phyloP scores from a whole-genome alignment of 2,888 invertebrate species.

The Drosophila putrida region DNA sequence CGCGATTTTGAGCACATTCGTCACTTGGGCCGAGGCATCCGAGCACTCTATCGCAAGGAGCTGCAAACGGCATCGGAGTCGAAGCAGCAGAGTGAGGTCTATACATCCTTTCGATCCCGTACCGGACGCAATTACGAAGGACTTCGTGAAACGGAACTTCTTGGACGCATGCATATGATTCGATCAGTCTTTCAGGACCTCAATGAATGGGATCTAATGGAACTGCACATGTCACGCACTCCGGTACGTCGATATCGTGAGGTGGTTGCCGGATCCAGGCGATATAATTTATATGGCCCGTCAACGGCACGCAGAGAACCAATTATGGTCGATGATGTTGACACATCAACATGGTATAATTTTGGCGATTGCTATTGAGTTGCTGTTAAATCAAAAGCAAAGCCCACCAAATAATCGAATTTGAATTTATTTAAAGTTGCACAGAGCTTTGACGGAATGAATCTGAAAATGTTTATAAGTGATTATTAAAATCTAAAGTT shows the following conservation, averaged over 20 bases:
- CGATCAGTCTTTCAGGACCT: conserved; percentile 84
- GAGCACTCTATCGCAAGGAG: conserved; percentile 85
- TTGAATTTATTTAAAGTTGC: neutral
- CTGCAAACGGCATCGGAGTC: conserved; percentile 78
- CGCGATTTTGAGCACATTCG: conserved; percentile 86
- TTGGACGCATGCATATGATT: conserved; percentile 87
- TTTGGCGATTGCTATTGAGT: conserved; percentile 71
- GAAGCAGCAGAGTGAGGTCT: conserved; percentile 86
- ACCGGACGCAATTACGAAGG: conserved; percentile 86
- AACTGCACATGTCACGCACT: conserved; percentile 71
- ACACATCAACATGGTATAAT: conserved; percentile 62
- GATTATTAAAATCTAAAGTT: neutral
- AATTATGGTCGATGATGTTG: conserved; percentile 56
- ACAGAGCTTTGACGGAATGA: neutral
- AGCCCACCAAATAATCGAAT: neutral
- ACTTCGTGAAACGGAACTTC: conserved; percentile 86
- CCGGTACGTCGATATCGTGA: conserved; percentile 62
- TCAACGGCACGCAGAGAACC: conserved; percentile 36
- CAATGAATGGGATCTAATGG: conserved; percentile 87
- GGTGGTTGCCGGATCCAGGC: conserved; percentile 66
- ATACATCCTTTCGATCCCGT: conserved; percentile 86
- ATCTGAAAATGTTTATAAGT: neutral
- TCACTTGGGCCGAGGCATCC: conserved; percentile 82
- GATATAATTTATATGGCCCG: conserved; percentile 63
- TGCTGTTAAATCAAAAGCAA: neutral